Evolutionary conservation across 1,140 invertebrate genomes (phyloP).

Genomic region (Maconellicoccus hirsutus): DNA sequence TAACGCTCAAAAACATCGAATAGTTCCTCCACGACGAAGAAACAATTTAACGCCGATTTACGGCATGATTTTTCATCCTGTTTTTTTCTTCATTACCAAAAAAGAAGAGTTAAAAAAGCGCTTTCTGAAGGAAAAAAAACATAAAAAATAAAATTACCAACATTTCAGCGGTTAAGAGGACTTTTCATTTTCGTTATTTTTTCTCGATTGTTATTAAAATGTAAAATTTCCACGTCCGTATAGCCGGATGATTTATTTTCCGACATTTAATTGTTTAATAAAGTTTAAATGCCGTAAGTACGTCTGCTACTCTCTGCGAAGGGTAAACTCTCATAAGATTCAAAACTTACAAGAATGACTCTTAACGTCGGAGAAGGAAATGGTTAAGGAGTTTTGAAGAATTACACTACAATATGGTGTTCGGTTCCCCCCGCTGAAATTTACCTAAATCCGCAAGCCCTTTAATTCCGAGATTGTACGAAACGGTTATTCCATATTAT

Average conservation of each 20-base stretch:
- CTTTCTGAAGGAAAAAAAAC: neutral
- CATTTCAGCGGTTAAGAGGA: neutral
- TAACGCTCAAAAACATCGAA: too few relatives aligned
- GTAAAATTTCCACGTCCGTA: slow-evolving; percentile 4
- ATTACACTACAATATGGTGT: slow-evolving; percentile 20
- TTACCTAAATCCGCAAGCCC: slow-evolving; percentile 17
- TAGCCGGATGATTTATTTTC: slow-evolving; percentile 17
- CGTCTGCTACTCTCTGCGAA: neutral
- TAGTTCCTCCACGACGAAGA: too few relatives aligned
- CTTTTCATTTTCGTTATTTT: slow-evolving; percentile 1
- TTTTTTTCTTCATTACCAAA: neutral
- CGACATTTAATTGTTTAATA: slow-evolving; percentile 18
- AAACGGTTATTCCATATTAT: slow-evolving; percentile 14
- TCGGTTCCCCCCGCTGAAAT: neutral
- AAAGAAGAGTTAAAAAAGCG: neutral
- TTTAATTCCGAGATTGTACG: slow-evolving; percentile 20
- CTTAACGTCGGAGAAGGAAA: neutral
- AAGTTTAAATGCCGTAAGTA: slow-evolving; percentile 18
- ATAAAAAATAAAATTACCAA: slow-evolving; percentile 13
- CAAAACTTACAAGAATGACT: slow-evolving; percentile 12
- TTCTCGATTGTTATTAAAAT: slow-evolving; percentile 16
- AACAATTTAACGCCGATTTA: neutral
- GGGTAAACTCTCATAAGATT: slow-evolving; percentile 9
- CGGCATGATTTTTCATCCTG: neutral
- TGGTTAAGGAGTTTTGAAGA: slow-evolving; percentile 15